phyloP scores from a whole-genome alignment of 2,888 invertebrate genomes.

The Coenonympha arcania region DNA sequence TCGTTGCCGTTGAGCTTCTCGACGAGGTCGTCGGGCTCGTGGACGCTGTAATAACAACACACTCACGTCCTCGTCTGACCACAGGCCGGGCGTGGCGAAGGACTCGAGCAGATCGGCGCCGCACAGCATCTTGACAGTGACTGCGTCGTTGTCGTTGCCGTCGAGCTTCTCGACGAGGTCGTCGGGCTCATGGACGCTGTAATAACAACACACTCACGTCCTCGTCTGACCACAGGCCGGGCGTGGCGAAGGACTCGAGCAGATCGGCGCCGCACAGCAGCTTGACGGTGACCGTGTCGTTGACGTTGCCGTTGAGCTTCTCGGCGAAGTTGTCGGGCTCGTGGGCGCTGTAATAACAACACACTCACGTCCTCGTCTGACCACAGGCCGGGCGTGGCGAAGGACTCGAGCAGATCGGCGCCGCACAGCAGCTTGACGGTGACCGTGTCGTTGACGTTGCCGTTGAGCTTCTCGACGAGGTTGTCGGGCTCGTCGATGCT shows the following conservation, averaged over 20 bases:
- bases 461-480: too few species aligned
- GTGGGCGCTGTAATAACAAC: too few species aligned
- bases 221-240: constrained; percentile 90
- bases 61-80: constrained; percentile 92
- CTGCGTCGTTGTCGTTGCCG: too few species aligned
- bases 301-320: constrained; percentile 41
- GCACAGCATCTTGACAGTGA: constrained; percentile 88
- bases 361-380: constrained; percentile 87
- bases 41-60: too few species aligned
- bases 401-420: constrained; percentile 93
- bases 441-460: constrained; percentile 51
- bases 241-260: constrained; percentile 91
- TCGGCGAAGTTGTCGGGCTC: too few species aligned
- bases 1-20: too few species aligned
- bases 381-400: constrained; percentile 93
- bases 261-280: constrained; percentile 94
- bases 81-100: constrained; percentile 90
- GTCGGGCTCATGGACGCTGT: too few species aligned
- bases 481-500: constrained; percentile 57
- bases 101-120: constrained; percentile 95
- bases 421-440: constrained; percentile 92
- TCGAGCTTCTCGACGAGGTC: too few species aligned
- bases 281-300: constrained; percentile 78
- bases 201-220: constrained; percentile 88
- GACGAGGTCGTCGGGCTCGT: too few species aligned